These are phyloP conservation scores for Phrynosoma platyrhinos DNA, from an alignment of 2,113 vertebrate genomes.

Conservation along the genomic window DNA sequence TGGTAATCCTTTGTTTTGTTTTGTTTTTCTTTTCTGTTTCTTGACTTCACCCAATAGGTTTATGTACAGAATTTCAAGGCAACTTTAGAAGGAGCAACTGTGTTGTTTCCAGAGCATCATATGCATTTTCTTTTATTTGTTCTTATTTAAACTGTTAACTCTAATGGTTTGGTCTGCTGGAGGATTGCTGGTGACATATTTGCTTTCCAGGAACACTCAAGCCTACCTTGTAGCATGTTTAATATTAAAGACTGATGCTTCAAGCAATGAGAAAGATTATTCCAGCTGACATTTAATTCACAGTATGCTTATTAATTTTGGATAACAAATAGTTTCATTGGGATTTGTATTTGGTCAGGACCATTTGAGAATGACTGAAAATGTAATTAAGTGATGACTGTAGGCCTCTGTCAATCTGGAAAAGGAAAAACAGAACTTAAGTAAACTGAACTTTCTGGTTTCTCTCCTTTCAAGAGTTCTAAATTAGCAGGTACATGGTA, in stretches of 20 bases:
- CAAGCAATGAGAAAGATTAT: constrained; percentile 52
- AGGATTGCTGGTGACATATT: not conserved
- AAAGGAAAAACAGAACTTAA: not conserved
- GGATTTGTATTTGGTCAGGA: constrained; percentile 41
- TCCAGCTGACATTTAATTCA: constrained; percentile 64
- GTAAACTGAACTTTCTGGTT: not conserved
- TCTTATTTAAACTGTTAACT: constrained; percentile 4
- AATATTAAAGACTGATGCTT: constrained; percentile 45
- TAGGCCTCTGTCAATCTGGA: not conserved
- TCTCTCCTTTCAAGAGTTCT: not conserved
- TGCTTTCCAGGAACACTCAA: constrained; percentile 51
- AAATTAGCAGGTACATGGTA: not conserved
- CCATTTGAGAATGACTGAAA: constrained; percentile 33
- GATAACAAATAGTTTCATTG: constrained; percentile 62
- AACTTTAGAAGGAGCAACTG: not conserved
- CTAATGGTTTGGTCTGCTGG: not conserved
- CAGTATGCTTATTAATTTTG: constrained; percentile 58
- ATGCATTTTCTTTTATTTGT: accelerated
- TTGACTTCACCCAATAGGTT: not conserved
- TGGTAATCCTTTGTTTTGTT: not conserved
- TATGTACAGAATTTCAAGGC: not conserved
- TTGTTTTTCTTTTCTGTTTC: not conserved
- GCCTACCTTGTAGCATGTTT: constrained; percentile 28
- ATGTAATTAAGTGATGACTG: constrained; percentile 51
- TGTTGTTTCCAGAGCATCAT: accelerated